phyloP scores from a whole-genome alignment of 2,888 invertebrate species.

The Rotaria magnacalcarata region DNA sequence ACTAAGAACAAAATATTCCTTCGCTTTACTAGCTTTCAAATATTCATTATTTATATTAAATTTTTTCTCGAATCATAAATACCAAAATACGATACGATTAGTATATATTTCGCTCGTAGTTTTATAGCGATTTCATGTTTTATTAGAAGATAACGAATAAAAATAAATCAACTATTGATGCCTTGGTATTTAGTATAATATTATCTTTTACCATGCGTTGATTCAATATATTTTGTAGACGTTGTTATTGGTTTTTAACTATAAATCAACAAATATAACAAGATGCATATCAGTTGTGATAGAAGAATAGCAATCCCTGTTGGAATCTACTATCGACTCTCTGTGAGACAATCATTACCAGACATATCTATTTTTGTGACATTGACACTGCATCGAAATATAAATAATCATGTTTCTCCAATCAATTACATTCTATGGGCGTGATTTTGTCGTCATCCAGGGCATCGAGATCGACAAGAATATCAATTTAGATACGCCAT shows the following conservation, averaged over 20 bases:
- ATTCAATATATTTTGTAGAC: not conserved
- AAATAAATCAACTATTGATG: not conserved
- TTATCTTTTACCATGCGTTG: not conserved
- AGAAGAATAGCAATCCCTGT: not conserved
- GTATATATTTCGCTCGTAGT: no score
- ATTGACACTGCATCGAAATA: not conserved
- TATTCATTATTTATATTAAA: no score
- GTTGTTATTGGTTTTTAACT: not conserved
- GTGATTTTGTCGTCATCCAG: not conserved
- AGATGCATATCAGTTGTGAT: not conserved
- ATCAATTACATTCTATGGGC: not conserved
- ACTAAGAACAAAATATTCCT: no score
- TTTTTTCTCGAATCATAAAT: no score
- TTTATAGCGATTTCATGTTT: no score
- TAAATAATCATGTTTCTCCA: not conserved
- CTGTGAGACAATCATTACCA: no score
- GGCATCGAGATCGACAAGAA: not conserved
- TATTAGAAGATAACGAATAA: not conserved
- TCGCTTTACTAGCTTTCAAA: no score
- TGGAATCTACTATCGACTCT: no score
- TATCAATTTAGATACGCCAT: not conserved
- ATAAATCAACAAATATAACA: not conserved
- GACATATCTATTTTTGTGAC: not conserved
- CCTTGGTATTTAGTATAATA: not conserved
- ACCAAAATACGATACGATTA: no score